These are phyloP conservation scores for Microcebus murinus DNA, from an alignment of 2,113 vertebrate genomes.

Conservation along the genomic window DNA sequence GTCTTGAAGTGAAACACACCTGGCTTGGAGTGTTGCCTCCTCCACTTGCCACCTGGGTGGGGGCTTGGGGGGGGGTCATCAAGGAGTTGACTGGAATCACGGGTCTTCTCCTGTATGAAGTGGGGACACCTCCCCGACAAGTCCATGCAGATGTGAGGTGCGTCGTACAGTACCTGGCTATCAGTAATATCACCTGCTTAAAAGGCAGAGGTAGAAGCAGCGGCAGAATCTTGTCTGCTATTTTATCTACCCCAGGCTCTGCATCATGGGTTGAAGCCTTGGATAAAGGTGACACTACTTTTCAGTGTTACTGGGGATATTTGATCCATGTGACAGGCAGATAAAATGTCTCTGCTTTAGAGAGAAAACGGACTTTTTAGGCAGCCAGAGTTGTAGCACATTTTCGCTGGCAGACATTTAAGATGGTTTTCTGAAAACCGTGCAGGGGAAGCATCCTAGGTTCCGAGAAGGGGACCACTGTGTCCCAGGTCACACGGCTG, in stretches of 20 bases:
- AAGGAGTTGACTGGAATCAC: not conserved
- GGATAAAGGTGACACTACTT: not conserved
- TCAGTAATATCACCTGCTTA: not conserved
- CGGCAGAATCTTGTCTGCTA: not conserved
- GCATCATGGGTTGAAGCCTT: not conserved
- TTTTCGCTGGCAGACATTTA: not conserved
- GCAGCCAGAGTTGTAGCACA: not conserved
- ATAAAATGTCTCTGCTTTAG: not conserved
- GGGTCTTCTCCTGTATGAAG: not conserved
- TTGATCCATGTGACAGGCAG: not conserved
- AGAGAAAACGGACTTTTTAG: not conserved
- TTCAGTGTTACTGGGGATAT: not conserved
- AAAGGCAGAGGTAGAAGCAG: not conserved
- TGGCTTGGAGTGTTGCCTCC: not conserved
- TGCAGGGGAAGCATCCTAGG: not conserved
- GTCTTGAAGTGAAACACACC: not conserved
- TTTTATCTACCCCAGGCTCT: not conserved
- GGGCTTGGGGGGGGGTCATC: not conserved
- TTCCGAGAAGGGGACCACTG: too few relatives aligned
- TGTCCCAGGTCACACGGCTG: accelerated
- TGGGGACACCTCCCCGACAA: accelerated
- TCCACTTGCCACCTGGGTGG: not conserved
- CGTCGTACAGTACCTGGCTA: not conserved
- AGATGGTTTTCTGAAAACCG: not conserved
- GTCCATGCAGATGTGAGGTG: not conserved